These are phyloP conservation scores for Meriones psammophilus DNA, from an alignment of 2,797 vertebrate species.

Conservation along the genomic window DNA sequence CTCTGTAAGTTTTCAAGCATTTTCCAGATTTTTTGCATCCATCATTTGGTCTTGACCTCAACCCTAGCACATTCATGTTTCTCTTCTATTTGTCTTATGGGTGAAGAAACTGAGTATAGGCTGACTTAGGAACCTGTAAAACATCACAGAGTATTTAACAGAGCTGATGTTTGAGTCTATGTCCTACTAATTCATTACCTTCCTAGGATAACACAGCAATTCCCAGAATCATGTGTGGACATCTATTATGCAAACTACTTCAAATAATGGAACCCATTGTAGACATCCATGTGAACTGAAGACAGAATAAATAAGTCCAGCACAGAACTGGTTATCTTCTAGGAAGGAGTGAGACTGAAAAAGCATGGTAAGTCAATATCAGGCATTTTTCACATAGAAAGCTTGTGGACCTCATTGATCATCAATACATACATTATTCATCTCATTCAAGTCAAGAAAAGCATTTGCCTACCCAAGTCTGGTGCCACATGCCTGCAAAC, in stretches of 20 bases:
- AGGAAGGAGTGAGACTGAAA: slow-evolving; percentile 48
- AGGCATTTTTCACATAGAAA: slow-evolving; percentile 76
- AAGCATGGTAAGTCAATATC: slow-evolving; percentile 53
- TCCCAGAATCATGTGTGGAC: background rate
- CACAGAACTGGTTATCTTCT: slow-evolving; percentile 48
- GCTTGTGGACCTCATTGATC: slow-evolving; percentile 53
- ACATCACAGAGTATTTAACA: background rate
- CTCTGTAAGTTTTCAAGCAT: background rate
- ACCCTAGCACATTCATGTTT: accelerated
- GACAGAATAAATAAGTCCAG: background rate
- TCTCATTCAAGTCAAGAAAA: slow-evolving; percentile 71
- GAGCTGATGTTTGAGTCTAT: background rate
- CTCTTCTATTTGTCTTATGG: background rate
- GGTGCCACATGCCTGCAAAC: background rate
- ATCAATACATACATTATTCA: slow-evolving; percentile 71
- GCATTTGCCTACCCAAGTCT: background rate
- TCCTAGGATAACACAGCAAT: background rate
- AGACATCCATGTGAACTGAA: slow-evolving; percentile 32
- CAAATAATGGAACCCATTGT: background rate
- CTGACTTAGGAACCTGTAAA: background rate
- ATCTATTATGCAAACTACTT: background rate
- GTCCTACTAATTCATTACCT: background rate
- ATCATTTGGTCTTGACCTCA: background rate
- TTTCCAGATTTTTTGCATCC: background rate
- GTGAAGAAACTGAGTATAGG: background rate